These are phyloP conservation scores for Ptilonorhynchus violaceus DNA, from an alignment of 2,113 vertebrate genomes.

Conservation along the genomic window DNA sequence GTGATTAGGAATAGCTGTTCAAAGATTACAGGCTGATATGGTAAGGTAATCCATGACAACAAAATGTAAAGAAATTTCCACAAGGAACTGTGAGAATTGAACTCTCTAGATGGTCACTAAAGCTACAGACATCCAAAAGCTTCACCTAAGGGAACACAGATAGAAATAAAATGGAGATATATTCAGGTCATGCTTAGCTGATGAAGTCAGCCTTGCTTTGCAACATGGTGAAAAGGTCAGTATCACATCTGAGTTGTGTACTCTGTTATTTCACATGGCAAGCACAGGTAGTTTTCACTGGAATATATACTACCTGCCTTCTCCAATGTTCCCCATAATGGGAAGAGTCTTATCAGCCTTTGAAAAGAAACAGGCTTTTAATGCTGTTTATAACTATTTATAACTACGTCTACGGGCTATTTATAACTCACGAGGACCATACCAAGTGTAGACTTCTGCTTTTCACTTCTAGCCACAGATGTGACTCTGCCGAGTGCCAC, in stretches of 20 bases:
- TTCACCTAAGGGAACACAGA: background rate
- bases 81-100: background rate
- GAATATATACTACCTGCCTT: background rate
- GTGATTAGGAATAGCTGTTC: background rate
- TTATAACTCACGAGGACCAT: background rate
- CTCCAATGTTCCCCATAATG: background rate
- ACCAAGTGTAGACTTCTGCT: background rate
- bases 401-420: background rate
- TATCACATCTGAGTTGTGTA: background rate
- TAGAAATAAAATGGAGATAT: background rate
- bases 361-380: background rate
- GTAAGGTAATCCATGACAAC: background rate
- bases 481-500: background rate
- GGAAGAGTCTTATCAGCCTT: background rate
- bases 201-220: background rate
- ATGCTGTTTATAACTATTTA: background rate
- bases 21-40: background rate
- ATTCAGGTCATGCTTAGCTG: background rate
- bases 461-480: background rate
- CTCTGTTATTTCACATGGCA: background rate
- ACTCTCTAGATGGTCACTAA: background rate
- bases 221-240: background rate
- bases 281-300: background rate
- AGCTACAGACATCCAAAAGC: background rate
- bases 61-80: background rate